Conservation (phyloP, 2,113 vertebrate species). For the Aspiorhynchus laticeps region DNA sequence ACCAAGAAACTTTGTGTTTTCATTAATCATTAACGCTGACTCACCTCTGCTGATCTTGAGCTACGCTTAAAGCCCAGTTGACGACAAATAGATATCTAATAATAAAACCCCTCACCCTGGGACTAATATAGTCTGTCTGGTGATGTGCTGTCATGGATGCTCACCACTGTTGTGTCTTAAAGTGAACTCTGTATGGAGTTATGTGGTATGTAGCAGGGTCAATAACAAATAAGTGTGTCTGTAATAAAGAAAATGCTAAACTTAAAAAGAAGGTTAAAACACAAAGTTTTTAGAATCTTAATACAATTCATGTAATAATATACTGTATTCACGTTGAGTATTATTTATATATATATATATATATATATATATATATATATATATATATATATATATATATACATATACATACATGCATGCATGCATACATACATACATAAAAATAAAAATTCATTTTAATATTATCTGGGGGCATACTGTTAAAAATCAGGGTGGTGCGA, state of each 20-base stretch:
- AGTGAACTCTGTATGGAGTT: background rate
- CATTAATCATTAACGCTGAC: slow-evolving; percentile 9
- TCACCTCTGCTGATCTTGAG: background rate
- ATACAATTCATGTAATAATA: too few species aligned
- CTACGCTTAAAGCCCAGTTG: slow-evolving; percentile 13
- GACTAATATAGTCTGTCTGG: slow-evolving; percentile 42
- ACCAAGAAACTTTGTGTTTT: background rate
- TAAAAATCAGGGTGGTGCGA: background rate
- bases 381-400: too few species aligned
- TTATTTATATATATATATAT: too few species aligned
- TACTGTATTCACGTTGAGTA: background rate
- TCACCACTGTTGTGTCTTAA: background rate
- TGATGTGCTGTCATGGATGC: background rate
- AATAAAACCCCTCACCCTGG: slow-evolving; percentile 48
- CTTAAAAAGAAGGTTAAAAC: background rate
- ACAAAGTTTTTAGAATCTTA: background rate
- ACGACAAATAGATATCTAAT: slow-evolving; percentile 41
- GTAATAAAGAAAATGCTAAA: background rate
- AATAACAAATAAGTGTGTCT: background rate
- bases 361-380: too few species aligned
- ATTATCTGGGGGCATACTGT: background rate
- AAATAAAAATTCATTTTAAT: too few species aligned
- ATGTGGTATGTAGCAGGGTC: background rate
- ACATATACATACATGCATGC: too few species aligned
- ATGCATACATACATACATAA: too few species aligned